Percentiles rank a stretch among this genome's conserved stretches.
phyloP scores from a whole-genome alignment of 2,797 vertebrate species.

The Trichosurus vulpecula region DNA sequence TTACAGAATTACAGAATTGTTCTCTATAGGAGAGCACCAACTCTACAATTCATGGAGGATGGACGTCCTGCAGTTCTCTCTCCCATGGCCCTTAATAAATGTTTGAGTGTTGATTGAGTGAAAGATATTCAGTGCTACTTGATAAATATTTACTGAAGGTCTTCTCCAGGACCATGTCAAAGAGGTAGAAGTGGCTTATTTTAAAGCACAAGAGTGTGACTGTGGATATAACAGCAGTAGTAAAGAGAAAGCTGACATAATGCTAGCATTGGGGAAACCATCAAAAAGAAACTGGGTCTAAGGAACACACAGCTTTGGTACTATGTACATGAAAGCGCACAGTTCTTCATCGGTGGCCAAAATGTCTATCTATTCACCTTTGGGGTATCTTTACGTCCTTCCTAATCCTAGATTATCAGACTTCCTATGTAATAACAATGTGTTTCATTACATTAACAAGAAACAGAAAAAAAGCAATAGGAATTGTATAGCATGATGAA shows the following conservation, averaged over 20 bases:
- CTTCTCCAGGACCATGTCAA: not conserved
- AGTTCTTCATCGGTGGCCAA: conserved; percentile 3
- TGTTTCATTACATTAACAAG: conserved; percentile 4
- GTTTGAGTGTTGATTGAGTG: not conserved
- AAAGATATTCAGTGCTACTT: not conserved
- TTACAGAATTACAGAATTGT: not conserved
- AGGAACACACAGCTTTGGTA: not conserved
- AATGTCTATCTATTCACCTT: not conserved
- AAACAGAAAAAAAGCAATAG: not conserved
- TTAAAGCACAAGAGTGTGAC: not conserved
- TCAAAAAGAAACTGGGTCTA: not conserved
- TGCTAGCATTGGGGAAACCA: not conserved
- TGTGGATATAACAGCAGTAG: too few species aligned
- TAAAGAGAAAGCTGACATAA: not conserved
- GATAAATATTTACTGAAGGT: not conserved
- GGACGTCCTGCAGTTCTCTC: not conserved
- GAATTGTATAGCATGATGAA: not conserved
- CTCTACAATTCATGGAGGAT: not conserved
- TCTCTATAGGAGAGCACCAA: conserved; percentile 18
- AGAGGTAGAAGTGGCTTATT: not conserved
- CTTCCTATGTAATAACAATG: conserved; percentile 6
- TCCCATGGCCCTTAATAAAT: not conserved
- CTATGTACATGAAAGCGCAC: not conserved
- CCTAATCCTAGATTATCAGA: conserved; percentile 53
- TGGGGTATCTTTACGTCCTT: conserved; percentile 27